Conservation (phyloP, 2,113 vertebrate genomes). For the Tychaedon coryphoeus region DNA sequence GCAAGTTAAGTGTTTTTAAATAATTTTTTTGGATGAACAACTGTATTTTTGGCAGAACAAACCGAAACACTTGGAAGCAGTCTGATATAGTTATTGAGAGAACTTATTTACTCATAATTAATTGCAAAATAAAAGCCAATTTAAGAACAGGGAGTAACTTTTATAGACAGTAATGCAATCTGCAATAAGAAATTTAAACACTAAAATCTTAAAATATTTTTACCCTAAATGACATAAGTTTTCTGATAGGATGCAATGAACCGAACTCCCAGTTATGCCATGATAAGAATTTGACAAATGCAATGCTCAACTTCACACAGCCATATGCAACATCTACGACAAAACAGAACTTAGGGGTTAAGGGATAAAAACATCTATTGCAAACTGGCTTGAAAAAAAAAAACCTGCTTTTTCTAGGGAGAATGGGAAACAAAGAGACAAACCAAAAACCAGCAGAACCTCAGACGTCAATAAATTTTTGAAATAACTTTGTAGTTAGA, state of each 20-base stretch:
- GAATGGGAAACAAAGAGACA: neutral
- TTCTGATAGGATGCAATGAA: neutral
- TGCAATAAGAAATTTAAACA: neutral
- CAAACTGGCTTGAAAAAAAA: neutral
- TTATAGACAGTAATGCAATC: neutral
- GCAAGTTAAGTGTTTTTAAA: neutral
- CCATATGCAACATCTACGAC: neutral
- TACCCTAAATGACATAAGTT: neutral
- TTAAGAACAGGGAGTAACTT: neutral
- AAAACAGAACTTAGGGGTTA: neutral
- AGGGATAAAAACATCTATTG: neutral
- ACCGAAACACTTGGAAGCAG: neutral
- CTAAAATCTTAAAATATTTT: neutral
- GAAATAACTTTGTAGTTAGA: neutral
- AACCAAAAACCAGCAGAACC: neutral
- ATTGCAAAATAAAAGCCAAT: neutral
- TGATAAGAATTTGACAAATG: neutral
- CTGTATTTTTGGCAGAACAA: neutral
- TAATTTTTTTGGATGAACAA: neutral
- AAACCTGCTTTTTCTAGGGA: neutral
- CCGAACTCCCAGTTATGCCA: neutral
- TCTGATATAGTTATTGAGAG: neutral
- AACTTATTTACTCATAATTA: neutral
- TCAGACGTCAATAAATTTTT: neutral
- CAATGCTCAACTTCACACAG: neutral